phyloP scores from a whole-genome alignment of 2,797 vertebrate species.

The Gouania willdenowi region DNA sequence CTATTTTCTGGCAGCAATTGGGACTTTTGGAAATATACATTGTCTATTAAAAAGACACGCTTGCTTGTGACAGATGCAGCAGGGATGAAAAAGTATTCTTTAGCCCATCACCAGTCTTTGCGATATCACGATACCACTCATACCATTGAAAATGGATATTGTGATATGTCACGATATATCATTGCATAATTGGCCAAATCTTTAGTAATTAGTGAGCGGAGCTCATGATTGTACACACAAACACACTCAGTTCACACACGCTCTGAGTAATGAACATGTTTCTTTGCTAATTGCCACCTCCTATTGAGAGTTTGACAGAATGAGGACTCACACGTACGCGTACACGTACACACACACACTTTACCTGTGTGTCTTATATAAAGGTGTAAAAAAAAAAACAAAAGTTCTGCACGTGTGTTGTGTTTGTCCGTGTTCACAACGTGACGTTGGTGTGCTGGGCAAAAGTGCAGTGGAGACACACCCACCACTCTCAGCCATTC shows the following conservation, averaged over 20 bases:
- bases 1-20: too few relatives aligned
- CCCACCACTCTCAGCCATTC: slow-evolving; percentile 26
- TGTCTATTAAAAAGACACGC: too few relatives aligned
- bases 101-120: too few relatives aligned
- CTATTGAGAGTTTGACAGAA: slow-evolving; percentile 60
- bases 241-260: slow-evolving; percentile 4
- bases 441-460: slow-evolving; percentile 20
- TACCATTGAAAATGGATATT: too few relatives aligned
- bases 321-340: slow-evolving; percentile 23
- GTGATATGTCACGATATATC: too few relatives aligned
- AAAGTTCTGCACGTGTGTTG: not conserved
- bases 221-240: too few relatives aligned
- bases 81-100: too few relatives aligned
- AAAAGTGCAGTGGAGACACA: slow-evolving; percentile 44
- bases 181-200: too few relatives aligned
- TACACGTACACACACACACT: slow-evolving; percentile 4
- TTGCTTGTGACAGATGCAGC: too few relatives aligned
- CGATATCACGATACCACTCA: too few relatives aligned
- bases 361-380: not conserved
- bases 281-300: slow-evolving; percentile 25
- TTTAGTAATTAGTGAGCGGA: too few relatives aligned
- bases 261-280: slow-evolving; percentile 32
- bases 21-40: too few relatives aligned
- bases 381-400: not conserved
- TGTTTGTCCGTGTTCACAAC: slow-evolving; percentile 11